Base-by-base conservation (phyloP, 2,888 invertebrate genomes). In the Orthosia cruda region DNA sequence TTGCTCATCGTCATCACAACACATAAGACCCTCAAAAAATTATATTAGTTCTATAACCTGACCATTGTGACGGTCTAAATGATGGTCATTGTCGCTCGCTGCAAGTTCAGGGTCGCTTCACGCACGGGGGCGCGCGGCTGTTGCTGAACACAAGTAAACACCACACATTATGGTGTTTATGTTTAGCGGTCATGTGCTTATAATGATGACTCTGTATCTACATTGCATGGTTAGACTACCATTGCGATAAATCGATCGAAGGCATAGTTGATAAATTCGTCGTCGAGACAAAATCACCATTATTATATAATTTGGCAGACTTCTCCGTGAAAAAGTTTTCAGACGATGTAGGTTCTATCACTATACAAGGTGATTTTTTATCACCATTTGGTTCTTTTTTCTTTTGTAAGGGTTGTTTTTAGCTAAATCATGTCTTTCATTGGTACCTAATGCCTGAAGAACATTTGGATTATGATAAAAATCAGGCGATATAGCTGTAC, bases 81-180 rank as follows among this genome's bases (percentile, higher is more conserved):
- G 78, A 74, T 68, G 82, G 80, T 64, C 50, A 61, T 64, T 73
- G 80, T 63, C 68, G 1, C 20, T 50, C 12, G 3, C 50, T 16
- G 9, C 77, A 88, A 80, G 87, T 82, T 87, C 87, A 88, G 12
- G 86, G 87, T 18, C 69, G 54, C 64, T 55, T 84, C 81, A 84
- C 75, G 88, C 87, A 78, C 77, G 77, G 81, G 68, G 57, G 76
- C 69, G 65, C 79, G 54, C 72, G 26, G 18, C 18, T n/a, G 57
- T 5, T 49, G 20, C 50, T 67, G 70, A 76, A 71, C 62, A 73
- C 66, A 20, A 11, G 57, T 69, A 74, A 76, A 76, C 58, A 76
- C 69, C n/a, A 32, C 68, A 73, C 54, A 79, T 71, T 69, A 85
- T 62, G 45, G 79, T 79, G 63, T 63, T 86, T 71, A 84, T 79